Base-by-base conservation (phyloP, 2,888 invertebrate species). In the Tipula confusa region DNA sequence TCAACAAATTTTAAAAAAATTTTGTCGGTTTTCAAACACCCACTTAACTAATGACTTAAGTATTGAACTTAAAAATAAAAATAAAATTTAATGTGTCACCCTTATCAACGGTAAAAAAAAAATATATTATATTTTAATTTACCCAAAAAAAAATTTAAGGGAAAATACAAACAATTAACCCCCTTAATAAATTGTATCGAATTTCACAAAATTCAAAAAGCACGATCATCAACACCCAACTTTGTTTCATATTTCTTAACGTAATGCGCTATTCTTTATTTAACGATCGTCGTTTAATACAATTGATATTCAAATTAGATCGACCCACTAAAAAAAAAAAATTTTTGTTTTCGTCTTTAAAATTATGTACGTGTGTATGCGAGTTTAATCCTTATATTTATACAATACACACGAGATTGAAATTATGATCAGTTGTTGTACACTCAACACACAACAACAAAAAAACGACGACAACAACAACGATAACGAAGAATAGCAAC, bases 1-100 rank as follows among this genome's bases (percentile, higher is more conserved):
- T 11, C 64, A 11, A 64, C 6, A 18, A 64, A 64, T 15, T 43
- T 43, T n/a, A n/a, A n/a, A n/a, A n/a, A n/a, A n/a, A n/a, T n/a
- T n/a, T n/a, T n/a, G n/a, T n/a, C n/a, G n/a, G n/a, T 15, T 5
- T 15, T 5, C 43, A 48, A 64, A 64, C 64, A 64, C 64, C 64
- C 64, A 64, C 64, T 64, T 64, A 64, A 64, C 64, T 64, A 64
- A 64, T 64, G 64, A 64, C 64, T 64, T 24, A 64, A 64, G 64
- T 64, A 24, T 9, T 13, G 9, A 2, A 24, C 64, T 64, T 64
- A 0, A 24, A 64, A 3, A 11, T 15, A 18, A n/a, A 15, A 43
- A 43, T n/a, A 43, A 24, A 64, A 64, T 43, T 2, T 24, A 24
- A 4, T 64, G 64, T 64, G 64, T 24, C 64, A n/a, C 64, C 64